Evolutionary conservation across 2,797 vertebrate species (phyloP).

Genomic region (Acrossocheilus wenchowensis): DNA sequence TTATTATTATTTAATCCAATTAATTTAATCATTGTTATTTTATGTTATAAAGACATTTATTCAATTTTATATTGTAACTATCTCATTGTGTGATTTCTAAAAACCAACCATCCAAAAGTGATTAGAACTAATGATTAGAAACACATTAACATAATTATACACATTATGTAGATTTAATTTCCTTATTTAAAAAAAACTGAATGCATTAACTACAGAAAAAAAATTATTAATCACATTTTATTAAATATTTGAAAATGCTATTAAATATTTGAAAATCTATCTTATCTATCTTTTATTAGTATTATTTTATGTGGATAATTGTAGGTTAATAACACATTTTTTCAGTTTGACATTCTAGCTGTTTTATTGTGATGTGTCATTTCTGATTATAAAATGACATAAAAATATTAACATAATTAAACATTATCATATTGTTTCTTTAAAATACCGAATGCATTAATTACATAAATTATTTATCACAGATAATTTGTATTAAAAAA

Average conservation of each 20-base stretch:
- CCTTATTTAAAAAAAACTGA: neutral
- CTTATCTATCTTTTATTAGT: neutral
- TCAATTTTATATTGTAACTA: neutral
- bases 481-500: neutral
- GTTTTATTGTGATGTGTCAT: neutral
- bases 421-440: neutral
- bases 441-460: neutral
- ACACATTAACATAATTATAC: neutral
- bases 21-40: neutral
- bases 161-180: neutral
- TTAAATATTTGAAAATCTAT: neutral
- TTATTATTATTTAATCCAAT: neutral
- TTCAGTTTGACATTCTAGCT: neutral
- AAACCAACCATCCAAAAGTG: neutral
- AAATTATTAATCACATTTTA: too few species aligned
- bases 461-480: neutral
- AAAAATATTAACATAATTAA: neutral
- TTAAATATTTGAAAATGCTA: neutral
- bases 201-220: neutral
- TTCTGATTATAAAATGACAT: neutral
- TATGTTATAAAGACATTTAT: neutral
- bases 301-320: neutral
- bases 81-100: neutral
- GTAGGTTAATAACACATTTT: neutral
- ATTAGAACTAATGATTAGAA: neutral